These are phyloP conservation scores for Eupristina koningsbergeri DNA, from an alignment of 1,140 invertebrate genomes.

Conservation along the genomic window DNA sequence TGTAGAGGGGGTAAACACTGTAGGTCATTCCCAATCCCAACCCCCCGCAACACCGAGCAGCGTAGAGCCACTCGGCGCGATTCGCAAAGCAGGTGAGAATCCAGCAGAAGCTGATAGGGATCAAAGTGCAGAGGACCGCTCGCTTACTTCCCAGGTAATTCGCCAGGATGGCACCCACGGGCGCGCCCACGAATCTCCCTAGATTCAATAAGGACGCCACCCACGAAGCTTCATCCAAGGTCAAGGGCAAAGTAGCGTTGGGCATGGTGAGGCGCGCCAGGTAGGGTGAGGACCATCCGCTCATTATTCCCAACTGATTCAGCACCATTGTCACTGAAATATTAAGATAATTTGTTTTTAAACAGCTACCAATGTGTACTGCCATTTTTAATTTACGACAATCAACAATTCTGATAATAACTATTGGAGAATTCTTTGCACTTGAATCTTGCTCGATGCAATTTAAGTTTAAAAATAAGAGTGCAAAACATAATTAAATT, in stretches of 20 bases:
- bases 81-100: conserved; percentile 68
- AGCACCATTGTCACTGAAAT: conserved; percentile 64
- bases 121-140: conserved; percentile 76
- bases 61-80: conserved; percentile 74
- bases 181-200: conserved; percentile 69
- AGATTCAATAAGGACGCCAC: conserved; percentile 77
- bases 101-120: conserved; percentile 79
- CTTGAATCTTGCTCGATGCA: no score
- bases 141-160: conserved; percentile 79
- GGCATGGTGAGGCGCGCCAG: conserved; percentile 71
- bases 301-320: conserved; percentile 62
- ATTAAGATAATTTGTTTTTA: not conserved
- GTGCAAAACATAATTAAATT: no score
- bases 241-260: conserved; percentile 75
- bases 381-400: no score
- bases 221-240: conserved; percentile 78
- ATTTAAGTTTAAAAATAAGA: no score
- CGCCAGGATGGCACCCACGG: conserved; percentile 61
- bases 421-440: no score
- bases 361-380: no score
- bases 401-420: no score
- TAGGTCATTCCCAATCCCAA: conserved; percentile 80
- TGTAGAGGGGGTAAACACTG: conserved; percentile 78
- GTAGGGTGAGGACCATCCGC: conserved; percentile 77
- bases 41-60: conserved; percentile 75